Conservation (phyloP, 2,888 invertebrate species). For the Laspeyria flexula region DNA sequence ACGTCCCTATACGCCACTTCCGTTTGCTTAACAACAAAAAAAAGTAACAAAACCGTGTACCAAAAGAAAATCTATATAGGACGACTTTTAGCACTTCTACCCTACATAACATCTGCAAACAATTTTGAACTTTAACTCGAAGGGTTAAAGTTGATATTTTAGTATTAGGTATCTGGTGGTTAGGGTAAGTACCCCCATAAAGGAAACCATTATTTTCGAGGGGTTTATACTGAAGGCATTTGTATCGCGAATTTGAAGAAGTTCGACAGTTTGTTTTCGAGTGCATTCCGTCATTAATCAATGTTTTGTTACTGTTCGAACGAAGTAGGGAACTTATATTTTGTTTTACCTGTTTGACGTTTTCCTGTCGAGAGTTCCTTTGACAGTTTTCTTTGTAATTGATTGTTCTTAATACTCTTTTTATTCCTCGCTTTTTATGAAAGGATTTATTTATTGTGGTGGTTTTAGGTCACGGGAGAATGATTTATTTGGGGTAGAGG, state of each 20-base stretch:
- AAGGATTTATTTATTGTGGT: conserved; percentile 32
- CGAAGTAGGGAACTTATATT: conserved; percentile 63
- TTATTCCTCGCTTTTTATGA: conserved; percentile 33
- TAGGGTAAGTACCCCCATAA: conserved; percentile 57
- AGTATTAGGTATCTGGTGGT: conserved; percentile 29
- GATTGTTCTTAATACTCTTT: conserved; percentile 66
- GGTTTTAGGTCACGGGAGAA: background rate
- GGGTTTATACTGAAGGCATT: conserved; percentile 81
- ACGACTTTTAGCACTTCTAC: conserved; percentile 62
- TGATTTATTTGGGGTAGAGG: background rate
- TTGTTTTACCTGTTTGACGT: conserved; percentile 82
- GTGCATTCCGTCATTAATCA: conserved; percentile 86
- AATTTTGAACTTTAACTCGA: conserved; percentile 24
- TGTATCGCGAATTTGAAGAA: conserved; percentile 85
- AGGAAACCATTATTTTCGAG: conserved; percentile 85
- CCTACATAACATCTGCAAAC: conserved; percentile 42
- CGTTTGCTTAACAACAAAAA: conserved; percentile 77
- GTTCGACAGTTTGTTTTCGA: conserved; percentile 86
- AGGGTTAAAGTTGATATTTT: conserved; percentile 32
- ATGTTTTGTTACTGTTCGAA: conserved; percentile 77
- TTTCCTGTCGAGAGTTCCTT: conserved; percentile 64
- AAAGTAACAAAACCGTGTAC: conserved; percentile 73
- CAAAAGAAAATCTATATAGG: conserved; percentile 70
- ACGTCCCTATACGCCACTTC: conserved; percentile 80
- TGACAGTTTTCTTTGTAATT: conserved; percentile 80